A percentile compares a stretch with the other conserved stretches of the same genome.
These are phyloP conservation scores for Calycopis cecrops DNA, from an alignment of 1,140 invertebrate species.

Conservation along the genomic window DNA sequence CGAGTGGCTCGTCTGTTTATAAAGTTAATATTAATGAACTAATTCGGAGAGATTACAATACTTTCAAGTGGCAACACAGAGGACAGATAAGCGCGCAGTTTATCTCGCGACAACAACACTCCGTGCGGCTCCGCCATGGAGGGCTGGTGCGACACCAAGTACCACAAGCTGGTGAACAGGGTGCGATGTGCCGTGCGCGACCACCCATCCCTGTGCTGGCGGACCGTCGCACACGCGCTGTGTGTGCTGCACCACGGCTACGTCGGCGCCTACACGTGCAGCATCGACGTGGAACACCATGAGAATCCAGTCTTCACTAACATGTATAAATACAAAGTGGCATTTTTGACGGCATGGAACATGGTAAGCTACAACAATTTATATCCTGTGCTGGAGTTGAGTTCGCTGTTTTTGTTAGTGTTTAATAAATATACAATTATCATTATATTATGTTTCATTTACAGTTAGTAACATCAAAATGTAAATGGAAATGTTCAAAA, in stretches of 20 bases:
- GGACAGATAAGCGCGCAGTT: neutral
- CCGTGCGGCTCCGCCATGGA: neutral
- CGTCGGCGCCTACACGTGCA: neutral
- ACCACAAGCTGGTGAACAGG: neutral
- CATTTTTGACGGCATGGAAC: neutral
- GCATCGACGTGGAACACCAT: neutral
- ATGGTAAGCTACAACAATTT: neutral
- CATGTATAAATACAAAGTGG: conserved; percentile 5
- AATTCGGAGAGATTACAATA: neutral
- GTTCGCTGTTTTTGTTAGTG: too few relatives aligned
- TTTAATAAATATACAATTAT: too few relatives aligned
- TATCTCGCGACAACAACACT: neutral
- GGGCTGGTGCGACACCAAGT: neutral
- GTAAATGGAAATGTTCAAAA: too few relatives aligned
- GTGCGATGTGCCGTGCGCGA: neutral
- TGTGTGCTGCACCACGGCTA: neutral
- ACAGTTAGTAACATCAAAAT: too few relatives aligned
- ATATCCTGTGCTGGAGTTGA: neutral
- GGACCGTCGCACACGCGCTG: neutral
- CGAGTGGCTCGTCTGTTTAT: too few relatives aligned
- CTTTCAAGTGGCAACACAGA: neutral
- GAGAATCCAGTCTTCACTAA: neutral
- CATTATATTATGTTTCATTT: too few relatives aligned
- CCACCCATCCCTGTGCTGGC: neutral
- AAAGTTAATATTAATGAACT: too few relatives aligned